Evolutionary conservation across 1,140 invertebrate species (phyloP), one percentile per base, ranked within the genome.

Genomic region (Lepeophtheirus salmonis): DNA sequence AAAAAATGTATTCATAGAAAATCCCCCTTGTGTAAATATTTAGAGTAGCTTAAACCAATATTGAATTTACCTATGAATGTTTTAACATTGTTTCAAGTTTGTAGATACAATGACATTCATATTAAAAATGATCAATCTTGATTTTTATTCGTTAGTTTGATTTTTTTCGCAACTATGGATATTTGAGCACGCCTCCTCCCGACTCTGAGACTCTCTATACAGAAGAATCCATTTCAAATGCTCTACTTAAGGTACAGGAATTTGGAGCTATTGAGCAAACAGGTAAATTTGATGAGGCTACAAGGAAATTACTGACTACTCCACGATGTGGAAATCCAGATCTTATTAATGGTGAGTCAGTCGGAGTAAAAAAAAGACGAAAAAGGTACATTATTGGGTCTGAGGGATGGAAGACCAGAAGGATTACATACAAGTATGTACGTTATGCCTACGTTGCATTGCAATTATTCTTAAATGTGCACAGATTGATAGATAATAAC

Each of bases 331-430:
- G 30, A n/a, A 41, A 41, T 41, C 30, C 30, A n/a, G 30, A 41
- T n/a, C n/a, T 41, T 6, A n/a, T 41, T n/a, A 6, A 41, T 10
- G 6, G 6, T 41, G 30, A 41, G 30, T 10, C 6, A 6, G n/a
- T n/a, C 6, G 30, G n/a, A 10, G 6, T 10, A 41, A 6, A 77
- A 82, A 64, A 78, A 77, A 81, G 83, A 17, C 86, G 56, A 12
- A 79, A 87, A 71, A 74, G 86, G 71, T 89, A 88, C 68, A 83
- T 84, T 30, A 73, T 89, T 62, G 64, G 64, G 0, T n/a, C 49
- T 0, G 57, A 20, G 2, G 64, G 64, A 16, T 65, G 64, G 64
- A 62, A 60, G 4, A 63, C 62, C 41, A 55, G 64, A 17, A 57
- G n/a, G 26, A 41, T 65, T 6, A 65, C 64, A 13, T 65, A 65